Conservation (phyloP, 2,797 vertebrate species). For the Acestrorhynchus altus region DNA sequence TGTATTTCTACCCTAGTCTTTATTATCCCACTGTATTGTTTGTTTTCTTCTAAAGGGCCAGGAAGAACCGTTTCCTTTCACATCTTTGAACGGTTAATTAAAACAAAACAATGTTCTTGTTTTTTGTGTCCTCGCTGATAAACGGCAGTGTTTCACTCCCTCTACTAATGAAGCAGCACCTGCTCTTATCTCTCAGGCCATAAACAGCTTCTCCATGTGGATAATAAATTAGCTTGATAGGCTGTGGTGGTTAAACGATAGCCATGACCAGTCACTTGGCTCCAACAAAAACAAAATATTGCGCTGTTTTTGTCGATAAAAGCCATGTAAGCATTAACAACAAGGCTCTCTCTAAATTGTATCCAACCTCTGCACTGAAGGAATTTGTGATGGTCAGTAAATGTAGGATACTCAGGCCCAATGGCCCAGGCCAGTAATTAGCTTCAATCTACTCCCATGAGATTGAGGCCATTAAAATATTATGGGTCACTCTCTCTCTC, state of each 20-base stretch:
- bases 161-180: slow-evolving; percentile 60
- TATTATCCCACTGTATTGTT: no score
- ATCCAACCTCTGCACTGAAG: neutral
- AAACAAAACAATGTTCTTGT: slow-evolving; percentile 54
- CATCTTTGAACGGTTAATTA: slow-evolving; percentile 54
- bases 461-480: neutral
- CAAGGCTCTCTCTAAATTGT: neutral
- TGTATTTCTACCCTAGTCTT: no score
- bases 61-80: slow-evolving; percentile 22
- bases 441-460: neutral
- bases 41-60: no score
- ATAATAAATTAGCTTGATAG: slow-evolving; percentile 50
- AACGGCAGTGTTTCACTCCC: slow-evolving; percentile 57
- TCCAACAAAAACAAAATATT: slow-evolving; percentile 19
- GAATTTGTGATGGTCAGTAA: slow-evolving; percentile 1
- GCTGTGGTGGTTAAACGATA: slow-evolving; percentile 10
- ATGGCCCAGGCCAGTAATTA: neutral
- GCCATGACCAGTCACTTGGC: neutral
- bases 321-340: neutral
- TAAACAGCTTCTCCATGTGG: slow-evolving; percentile 46
- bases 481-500: neutral
- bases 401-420: neutral
- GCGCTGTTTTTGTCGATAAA: slow-evolving; percentile 14
- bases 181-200: slow-evolving; percentile 59
- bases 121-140: slow-evolving; percentile 58